Percentiles rank a stretch among this genome's conserved stretches.
Evolutionary conservation across 2,888 invertebrate genomes (phyloP).

Genomic region (Apodemia zela): DNA sequence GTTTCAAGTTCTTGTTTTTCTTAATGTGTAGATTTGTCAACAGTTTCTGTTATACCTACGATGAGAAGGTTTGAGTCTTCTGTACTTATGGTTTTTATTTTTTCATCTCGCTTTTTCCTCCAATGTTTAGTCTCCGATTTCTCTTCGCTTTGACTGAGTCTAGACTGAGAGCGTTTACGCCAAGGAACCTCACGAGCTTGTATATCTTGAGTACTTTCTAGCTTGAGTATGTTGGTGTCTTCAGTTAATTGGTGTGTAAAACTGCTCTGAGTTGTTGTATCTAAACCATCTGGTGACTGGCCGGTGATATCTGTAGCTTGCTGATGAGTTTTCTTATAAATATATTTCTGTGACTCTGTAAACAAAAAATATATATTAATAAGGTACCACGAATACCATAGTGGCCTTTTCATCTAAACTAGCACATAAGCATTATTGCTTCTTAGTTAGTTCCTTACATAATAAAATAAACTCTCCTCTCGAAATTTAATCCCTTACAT

Average conservation of each 20-base stretch:
- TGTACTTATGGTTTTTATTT: conserved; percentile 29
- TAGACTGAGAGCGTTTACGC: conserved; percentile 45
- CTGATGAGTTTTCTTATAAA: conserved; percentile 45
- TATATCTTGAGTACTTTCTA: conserved; percentile 52
- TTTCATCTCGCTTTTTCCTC: conserved; percentile 40
- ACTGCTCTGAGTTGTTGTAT: conserved; percentile 39
- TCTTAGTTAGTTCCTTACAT: too few species aligned
- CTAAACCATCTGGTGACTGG: conserved; percentile 37
- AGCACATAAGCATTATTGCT: too few species aligned
- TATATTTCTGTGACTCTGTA: conserved; percentile 53
- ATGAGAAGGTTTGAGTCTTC: conserved; percentile 38
- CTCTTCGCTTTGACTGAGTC: conserved; percentile 34
- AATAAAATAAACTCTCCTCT: too few species aligned
- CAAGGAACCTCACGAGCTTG: conserved; percentile 58
- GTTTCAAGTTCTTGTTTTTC: background rate
- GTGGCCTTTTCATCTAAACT: too few species aligned
- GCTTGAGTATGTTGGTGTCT: conserved; percentile 59
- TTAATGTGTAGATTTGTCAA: conserved; percentile 26
- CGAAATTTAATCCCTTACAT: too few species aligned
- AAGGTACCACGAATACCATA: too few species aligned
- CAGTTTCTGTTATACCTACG: conserved; percentile 31
- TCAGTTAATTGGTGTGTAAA: conserved; percentile 57
- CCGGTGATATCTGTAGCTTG: conserved; percentile 48
- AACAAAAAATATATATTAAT: conserved; percentile 8
- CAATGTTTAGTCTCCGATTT: conserved; percentile 42